These are phyloP conservation scores for Callipepla californica DNA, from an alignment of 2,113 vertebrate species.

Conservation along the genomic window DNA sequence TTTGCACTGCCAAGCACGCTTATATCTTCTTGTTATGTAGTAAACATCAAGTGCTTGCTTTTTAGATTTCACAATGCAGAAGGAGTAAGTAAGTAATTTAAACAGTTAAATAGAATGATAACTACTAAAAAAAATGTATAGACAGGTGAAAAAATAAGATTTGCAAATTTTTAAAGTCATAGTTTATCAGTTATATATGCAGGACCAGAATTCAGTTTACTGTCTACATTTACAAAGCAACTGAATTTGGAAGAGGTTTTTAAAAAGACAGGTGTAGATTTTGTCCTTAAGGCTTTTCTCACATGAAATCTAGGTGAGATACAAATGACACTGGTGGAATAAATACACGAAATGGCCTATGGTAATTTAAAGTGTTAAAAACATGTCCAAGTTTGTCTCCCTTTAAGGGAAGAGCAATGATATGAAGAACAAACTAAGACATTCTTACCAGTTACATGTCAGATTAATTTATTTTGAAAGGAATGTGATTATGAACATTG, in stretches of 20 bases:
- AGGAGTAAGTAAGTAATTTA: neutral
- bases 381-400: neutral
- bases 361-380: neutral
- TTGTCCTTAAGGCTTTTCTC: neutral
- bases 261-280: neutral
- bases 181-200: neutral
- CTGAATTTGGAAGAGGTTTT: neutral
- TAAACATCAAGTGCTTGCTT: neutral
- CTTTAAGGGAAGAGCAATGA: neutral
- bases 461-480: neutral
- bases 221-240: neutral
- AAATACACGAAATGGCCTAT: neutral
- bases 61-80: neutral
- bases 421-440: neutral
- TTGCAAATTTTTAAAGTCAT: neutral
- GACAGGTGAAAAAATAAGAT: neutral
- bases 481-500: neutral
- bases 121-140: neutral
- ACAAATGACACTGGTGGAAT: neutral
- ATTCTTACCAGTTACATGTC: neutral
- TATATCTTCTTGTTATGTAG: neutral
- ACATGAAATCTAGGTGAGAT: neutral
- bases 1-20: neutral
- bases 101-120: neutral
- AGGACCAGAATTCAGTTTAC: neutral